Conservation (phyloP, 2,888 invertebrate genomes). For the Parasteatoda lunata region DNA sequence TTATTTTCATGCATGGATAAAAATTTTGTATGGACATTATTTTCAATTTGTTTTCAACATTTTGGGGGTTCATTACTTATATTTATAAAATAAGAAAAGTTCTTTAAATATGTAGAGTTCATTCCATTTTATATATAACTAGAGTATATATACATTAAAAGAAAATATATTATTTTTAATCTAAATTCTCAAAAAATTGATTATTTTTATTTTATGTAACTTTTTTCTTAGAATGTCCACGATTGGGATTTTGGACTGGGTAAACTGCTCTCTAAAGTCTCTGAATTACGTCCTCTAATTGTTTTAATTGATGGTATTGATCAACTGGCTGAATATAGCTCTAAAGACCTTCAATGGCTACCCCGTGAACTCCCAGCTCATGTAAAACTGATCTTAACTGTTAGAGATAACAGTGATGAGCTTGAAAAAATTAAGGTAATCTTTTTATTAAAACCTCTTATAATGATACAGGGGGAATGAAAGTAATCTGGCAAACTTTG, state of each 20-base stretch:
- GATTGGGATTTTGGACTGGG: conserved; percentile 75
- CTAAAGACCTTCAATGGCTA: conserved; percentile 83
- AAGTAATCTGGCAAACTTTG: too few species aligned
- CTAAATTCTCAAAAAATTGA: not conserved
- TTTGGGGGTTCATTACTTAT: too few species aligned
- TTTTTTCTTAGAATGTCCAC: conserved; percentile 45
- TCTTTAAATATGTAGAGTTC: too few species aligned
- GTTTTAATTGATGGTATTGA: conserved; percentile 86
- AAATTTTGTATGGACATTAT: too few species aligned
- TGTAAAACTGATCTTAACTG: conserved; percentile 85
- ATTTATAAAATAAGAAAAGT: too few species aligned
- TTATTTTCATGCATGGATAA: too few species aligned
- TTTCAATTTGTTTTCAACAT: too few species aligned
- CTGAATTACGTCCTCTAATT: conserved; percentile 76
- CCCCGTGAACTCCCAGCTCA: conserved; percentile 83
- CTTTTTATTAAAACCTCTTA: too few species aligned
- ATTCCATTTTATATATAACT: too few species aligned
- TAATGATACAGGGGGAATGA: too few species aligned
- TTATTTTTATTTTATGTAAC: conserved; percentile 9
- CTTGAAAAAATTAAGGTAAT: conserved; percentile 61
- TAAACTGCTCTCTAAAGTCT: conserved; percentile 79
- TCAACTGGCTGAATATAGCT: conserved; percentile 78
- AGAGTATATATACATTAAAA: too few species aligned
- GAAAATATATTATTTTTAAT: not conserved
- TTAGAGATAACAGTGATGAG: conserved; percentile 77